Evolutionary conservation across 2,113 vertebrate genomes (phyloP).

Genomic region (Solea senegalensis): DNA sequence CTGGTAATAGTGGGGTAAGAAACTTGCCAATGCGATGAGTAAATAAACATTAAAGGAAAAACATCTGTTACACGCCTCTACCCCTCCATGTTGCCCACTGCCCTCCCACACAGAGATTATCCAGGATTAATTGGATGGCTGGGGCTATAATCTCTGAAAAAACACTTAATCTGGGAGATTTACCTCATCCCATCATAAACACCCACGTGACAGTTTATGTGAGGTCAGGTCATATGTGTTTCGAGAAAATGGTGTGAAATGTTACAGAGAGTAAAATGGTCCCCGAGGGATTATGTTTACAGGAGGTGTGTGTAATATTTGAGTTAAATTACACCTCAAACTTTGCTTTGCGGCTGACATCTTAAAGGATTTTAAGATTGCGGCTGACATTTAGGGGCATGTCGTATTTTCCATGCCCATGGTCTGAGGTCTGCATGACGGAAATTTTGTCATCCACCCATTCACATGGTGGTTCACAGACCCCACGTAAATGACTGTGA

Average conservation of each 20-base stretch:
- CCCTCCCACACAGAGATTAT: slow-evolving; percentile 64
- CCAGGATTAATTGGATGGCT: slow-evolving; percentile 71
- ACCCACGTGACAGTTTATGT: slow-evolving; percentile 42
- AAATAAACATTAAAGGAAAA: slow-evolving; percentile 40
- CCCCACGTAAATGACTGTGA: too few relatives aligned
- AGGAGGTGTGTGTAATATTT: not conserved
- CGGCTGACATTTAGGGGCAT: too few relatives aligned
- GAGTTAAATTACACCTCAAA: not conserved
- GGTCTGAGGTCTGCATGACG: too few relatives aligned
- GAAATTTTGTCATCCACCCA: too few relatives aligned
- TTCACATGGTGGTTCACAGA: too few relatives aligned
- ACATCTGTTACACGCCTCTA: slow-evolving; percentile 43
- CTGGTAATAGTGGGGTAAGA: not conserved
- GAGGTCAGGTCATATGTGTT: slow-evolving; percentile 21
- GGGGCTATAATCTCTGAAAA: slow-evolving; percentile 68
- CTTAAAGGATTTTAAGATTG: too few relatives aligned
- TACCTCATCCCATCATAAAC: slow-evolving; percentile 53
- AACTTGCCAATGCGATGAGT: slow-evolving; percentile 1
- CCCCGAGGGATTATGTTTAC: slow-evolving; percentile 8
- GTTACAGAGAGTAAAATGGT: too few relatives aligned
- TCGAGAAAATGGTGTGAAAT: not conserved
- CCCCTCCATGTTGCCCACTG: not conserved
- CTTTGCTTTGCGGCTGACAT: not conserved
- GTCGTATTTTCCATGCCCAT: too few relatives aligned
- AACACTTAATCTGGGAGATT: slow-evolving; percentile 70